Evolutionary conservation across 2,113 vertebrate genomes (phyloP), one percentile per base, ranked within the genome.

Genomic region (Varanus salvator): DNA sequence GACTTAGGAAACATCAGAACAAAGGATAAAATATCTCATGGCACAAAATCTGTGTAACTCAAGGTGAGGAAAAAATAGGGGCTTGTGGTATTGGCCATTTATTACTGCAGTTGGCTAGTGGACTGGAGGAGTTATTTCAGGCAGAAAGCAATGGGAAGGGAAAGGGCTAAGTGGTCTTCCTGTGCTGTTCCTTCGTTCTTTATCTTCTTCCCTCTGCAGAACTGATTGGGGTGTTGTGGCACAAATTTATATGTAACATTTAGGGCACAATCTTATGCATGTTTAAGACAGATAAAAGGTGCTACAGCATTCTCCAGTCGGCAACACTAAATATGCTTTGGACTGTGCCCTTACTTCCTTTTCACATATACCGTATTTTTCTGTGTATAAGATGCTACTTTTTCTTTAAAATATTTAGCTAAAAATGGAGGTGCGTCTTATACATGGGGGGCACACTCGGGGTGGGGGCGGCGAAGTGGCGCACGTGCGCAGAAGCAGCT

Each of bases 1-100:
- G 69, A 44, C 48, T 38, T 25, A 44, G 29, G 88, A 77, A 27
- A 72, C 84, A 50, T 85, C 78, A 71, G 27, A 88, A n/a, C 34
- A 66, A 52, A 54, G 44, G 82, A 90, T 85, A 90, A 88, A 90
- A 88, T 17, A 85, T 54, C 27, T 3, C 52, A 6, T 71, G 29
- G 3, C 8, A 85, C 34, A 69, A 15, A 48, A 71, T 71, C 1
- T 6, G 29, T 71, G 66, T 69, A 34, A 27, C 31, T 52, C 48
- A 85, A 48, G 87, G 14, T 4, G 81, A 48, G 3, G 75, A 12
- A 44, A 60, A 2, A 0, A 52, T 38, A 8, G 60, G 80, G 64
- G 31, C 88, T 12, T 8, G 25, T 84, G 34, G 12, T 64, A 31
- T 25, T 17, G 8, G 88, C 17, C 80, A 54, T 50, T 38, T 52